Conservation (phyloP, 2,113 vertebrate species). For the Rafetus swinhoei region DNA sequence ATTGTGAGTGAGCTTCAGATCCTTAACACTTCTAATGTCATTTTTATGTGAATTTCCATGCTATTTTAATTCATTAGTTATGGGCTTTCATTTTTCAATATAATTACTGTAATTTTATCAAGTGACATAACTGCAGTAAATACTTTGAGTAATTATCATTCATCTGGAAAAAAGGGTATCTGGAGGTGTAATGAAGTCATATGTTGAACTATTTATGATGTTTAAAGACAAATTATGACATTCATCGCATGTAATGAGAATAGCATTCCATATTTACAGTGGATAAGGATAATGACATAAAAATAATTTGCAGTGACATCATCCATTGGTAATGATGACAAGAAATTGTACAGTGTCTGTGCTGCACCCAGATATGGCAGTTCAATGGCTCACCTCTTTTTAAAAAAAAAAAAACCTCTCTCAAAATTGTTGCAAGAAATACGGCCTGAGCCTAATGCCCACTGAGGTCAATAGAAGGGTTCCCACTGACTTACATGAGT, state of each 20-base stretch:
- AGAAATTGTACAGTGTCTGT: neutral
- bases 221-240: conserved; percentile 81
- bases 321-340: conserved; percentile 15
- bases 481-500: neutral
- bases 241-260: conserved; percentile 76
- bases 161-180: conserved; percentile 80
- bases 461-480: neutral
- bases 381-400: neutral
- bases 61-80: conserved; percentile 87
- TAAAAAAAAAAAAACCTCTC: neutral
- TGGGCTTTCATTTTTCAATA: conserved; percentile 84
- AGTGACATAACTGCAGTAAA: conserved; percentile 87
- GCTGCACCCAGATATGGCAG: neutral
- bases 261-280: conserved; percentile 64
- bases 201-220: conserved; percentile 83
- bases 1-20: conserved; percentile 74
- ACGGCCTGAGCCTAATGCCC: neutral
- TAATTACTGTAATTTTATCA: conserved; percentile 87
- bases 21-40: conserved; percentile 78
- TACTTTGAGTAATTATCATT: conserved; percentile 85
- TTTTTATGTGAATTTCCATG: conserved; percentile 83
- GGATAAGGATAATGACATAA: conserved; percentile 71
- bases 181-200: conserved; percentile 81
- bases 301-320: conserved; percentile 77
- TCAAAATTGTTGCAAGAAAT: neutral